A percentile compares a stretch with the other conserved stretches of the same genome.
Conservation (phyloP, 2,797 vertebrate species). For the Alectoris magna region DNA sequence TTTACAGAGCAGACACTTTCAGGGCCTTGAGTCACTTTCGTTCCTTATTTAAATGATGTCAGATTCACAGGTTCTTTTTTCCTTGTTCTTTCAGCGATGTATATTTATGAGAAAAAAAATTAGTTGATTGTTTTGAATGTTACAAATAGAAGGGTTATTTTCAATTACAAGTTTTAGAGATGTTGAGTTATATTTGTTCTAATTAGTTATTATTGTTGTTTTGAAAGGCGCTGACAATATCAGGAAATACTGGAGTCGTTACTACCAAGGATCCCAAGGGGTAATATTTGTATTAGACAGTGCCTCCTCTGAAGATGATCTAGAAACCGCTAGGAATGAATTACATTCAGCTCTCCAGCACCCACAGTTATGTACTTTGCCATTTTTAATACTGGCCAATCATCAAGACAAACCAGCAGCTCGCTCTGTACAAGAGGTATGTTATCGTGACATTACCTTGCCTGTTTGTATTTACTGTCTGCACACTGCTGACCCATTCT, state of each 20-base stretch:
- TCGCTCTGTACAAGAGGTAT: conserved; percentile 94
- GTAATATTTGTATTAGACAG: conserved; percentile 98
- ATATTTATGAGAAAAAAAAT: background rate
- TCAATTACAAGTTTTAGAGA: background rate
- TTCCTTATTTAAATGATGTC: background rate
- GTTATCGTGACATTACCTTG: conserved; percentile 18
- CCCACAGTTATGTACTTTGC: conserved; percentile 97
- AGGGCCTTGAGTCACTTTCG: background rate
- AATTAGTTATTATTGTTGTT: conserved; percentile 52
- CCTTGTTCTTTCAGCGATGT: background rate
- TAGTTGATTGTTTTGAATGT: background rate
- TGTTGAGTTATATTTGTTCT: background rate
- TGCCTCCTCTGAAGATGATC: conserved; percentile 93
- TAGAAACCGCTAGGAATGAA: conserved; percentile 94
- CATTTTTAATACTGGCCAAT: conserved; percentile 98
- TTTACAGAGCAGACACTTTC: background rate
- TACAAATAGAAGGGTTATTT: background rate
- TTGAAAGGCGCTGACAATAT: conserved; percentile 93
- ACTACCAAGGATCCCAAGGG: conserved; percentile 99
- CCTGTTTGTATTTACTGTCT: background rate
- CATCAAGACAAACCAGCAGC: conserved; percentile 99
- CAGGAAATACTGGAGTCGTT: conserved; percentile 99
- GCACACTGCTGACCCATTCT: background rate
- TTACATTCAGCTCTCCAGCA: conserved; percentile 97
- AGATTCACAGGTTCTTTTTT: background rate